Conservation (phyloP, 2,888 invertebrate genomes). For the Cetonia aurata region DNA sequence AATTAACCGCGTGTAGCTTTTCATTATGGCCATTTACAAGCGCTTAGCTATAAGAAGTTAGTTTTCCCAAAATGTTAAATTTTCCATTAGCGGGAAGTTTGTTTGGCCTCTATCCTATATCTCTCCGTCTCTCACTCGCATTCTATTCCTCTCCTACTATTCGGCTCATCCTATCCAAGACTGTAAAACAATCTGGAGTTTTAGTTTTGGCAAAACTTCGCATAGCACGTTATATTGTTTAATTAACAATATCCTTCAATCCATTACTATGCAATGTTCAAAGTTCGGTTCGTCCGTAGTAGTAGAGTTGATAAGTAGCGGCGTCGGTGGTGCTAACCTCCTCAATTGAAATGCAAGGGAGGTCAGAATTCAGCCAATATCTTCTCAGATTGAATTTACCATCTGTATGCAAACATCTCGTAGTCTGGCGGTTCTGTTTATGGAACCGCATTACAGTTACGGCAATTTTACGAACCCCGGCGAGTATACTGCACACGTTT, state of each 20-base stretch:
- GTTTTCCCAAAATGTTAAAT: conserved; percentile 18
- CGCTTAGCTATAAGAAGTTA: conserved; percentile 10
- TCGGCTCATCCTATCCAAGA: background rate
- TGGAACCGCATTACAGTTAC: conserved; percentile 33
- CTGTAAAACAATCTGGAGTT: conserved; percentile 21
- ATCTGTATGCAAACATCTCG: conserved; percentile 44
- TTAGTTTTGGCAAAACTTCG: background rate
- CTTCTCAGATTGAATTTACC: conserved; percentile 45
- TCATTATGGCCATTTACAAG: conserved; percentile 9
- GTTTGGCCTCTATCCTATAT: background rate
- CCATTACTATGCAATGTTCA: conserved; percentile 35
- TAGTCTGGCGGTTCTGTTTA: conserved; percentile 21
- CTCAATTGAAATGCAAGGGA: conserved; percentile 45
- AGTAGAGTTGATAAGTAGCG: conserved; percentile 40
- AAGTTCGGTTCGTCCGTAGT: conserved; percentile 28
- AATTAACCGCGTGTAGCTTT: conserved; percentile 2
- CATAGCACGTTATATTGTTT: conserved; percentile 32
- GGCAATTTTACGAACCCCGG: conserved; percentile 9
- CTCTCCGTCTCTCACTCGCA: background rate
- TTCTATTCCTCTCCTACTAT: background rate
- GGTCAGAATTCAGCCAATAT: conserved; percentile 44
- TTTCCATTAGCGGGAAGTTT: conserved; percentile 19
- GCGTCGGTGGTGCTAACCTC: conserved; percentile 27
- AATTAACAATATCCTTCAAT: conserved; percentile 37
- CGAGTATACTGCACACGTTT: background rate